These are phyloP conservation scores for Gorsachius magnificus DNA, from an alignment of 2,797 vertebrate species.

Conservation along the genomic window DNA sequence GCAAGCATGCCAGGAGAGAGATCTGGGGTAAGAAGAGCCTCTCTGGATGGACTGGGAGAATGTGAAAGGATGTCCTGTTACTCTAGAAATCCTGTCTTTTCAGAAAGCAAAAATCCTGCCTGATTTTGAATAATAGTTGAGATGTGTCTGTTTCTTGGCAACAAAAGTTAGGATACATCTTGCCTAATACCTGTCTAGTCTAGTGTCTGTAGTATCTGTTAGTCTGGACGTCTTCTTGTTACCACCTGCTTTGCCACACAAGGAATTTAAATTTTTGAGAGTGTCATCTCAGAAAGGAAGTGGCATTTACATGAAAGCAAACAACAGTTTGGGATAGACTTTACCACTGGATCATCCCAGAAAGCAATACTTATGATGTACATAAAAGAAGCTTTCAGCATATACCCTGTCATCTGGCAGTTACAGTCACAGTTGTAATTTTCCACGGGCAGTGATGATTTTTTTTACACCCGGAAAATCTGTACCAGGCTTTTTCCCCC, in stretches of 20 bases:
- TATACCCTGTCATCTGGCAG: neutral
- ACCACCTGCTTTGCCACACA: neutral
- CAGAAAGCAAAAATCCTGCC: neutral
- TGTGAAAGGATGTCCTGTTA: neutral
- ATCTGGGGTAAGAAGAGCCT: neutral
- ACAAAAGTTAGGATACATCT: neutral
- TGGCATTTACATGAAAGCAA: neutral
- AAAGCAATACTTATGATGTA: neutral
- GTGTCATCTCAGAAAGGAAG: neutral
- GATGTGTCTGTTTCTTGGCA: neutral
- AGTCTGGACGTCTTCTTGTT: neutral
- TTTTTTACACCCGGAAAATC: neutral
- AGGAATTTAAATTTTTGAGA: neutral
- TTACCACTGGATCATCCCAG: neutral
- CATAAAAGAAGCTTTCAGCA: conserved; percentile 3
- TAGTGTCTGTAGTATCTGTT: neutral
- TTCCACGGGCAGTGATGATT: neutral
- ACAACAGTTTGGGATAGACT: neutral
- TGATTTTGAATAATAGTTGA: neutral
- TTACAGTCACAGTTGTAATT: no score
- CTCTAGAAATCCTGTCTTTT: neutral
- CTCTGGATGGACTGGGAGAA: neutral
- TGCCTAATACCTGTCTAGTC: neutral
- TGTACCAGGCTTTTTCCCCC: neutral
- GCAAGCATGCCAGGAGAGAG: neutral